Evolutionary conservation across 2,113 vertebrate species (phyloP).

Genomic region (Copsychus sechellarum): DNA sequence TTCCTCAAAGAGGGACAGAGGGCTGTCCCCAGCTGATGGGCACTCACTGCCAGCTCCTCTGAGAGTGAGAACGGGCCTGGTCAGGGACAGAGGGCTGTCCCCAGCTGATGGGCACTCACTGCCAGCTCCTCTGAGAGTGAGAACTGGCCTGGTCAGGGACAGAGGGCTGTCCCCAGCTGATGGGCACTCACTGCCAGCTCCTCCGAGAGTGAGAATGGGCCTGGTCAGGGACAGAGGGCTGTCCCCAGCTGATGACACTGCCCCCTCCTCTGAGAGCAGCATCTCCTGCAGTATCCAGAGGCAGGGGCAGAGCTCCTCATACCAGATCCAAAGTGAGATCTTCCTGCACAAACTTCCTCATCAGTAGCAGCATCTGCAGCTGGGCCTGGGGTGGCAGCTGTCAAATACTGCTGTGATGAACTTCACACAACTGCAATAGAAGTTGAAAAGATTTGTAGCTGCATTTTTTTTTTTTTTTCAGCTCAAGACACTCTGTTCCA

Average conservation of each 20-base stretch:
- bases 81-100: no score
- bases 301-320: rapidly evolving
- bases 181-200: no score
- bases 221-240: not conserved
- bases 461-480: not conserved
- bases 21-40: rapidly evolving
- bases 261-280: not conserved
- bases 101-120: no score
- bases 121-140: no score
- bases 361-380: rapidly evolving
- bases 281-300: not conserved
- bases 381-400: not conserved
- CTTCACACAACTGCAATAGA: not conserved
- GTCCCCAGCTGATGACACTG: rapidly evolving
- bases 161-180: not conserved
- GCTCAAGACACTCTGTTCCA: not conserved
- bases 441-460: not conserved
- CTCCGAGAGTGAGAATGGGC: no score
- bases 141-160: not conserved
- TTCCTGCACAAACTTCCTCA: not conserved
- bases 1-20: not conserved
- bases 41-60: not conserved
- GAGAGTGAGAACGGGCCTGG: not conserved
- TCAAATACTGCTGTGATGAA: not conserved
- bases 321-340: not conserved